Evolutionary conservation across 2,888 invertebrate species (phyloP).

Genomic region (Argyra leucocephala): DNA sequence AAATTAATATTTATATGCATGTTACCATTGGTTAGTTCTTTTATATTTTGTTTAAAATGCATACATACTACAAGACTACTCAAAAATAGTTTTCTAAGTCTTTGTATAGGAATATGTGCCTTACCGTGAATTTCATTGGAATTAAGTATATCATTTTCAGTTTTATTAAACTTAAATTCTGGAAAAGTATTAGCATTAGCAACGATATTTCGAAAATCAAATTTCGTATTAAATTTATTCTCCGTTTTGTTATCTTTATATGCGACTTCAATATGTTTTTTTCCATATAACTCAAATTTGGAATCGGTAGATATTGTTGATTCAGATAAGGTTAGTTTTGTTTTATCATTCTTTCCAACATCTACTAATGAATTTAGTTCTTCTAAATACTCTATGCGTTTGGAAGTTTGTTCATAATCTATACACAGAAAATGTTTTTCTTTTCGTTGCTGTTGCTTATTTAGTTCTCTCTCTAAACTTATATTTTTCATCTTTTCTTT

Average conservation of each 20-base stretch:
- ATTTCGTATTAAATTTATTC: constrained; percentile 26
- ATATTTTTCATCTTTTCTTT: constrained; percentile 33
- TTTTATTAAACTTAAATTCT: background rate
- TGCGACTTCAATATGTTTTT: constrained; percentile 26
- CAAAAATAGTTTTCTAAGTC: no score
- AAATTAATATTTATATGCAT: no score
- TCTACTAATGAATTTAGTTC: constrained; percentile 25
- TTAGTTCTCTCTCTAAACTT: constrained; percentile 30
- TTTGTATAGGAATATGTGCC: no score
- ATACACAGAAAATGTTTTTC: constrained; percentile 30
- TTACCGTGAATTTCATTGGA: constrained; percentile 28
- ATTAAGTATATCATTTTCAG: constrained; percentile 31
- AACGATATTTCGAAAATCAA: constrained; percentile 26
- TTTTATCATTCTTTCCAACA: background rate
- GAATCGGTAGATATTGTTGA: constrained; percentile 24
- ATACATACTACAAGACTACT: no score
- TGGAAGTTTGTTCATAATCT: constrained; percentile 27
- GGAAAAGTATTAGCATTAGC: constrained; percentile 23
- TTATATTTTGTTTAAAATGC: no score
- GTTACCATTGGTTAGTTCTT: no score
- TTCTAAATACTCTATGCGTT: constrained; percentile 34
- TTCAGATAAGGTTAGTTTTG: no score
- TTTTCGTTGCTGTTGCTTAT: constrained; percentile 29
- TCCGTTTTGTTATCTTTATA: constrained; percentile 30
- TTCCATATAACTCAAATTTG: constrained; percentile 32